Percentiles rank a stretch among this genome's conserved stretches.
These are phyloP conservation scores for Ophion slaviceki DNA, from an alignment of 2,888 invertebrate genomes.

Conservation along the genomic window DNA sequence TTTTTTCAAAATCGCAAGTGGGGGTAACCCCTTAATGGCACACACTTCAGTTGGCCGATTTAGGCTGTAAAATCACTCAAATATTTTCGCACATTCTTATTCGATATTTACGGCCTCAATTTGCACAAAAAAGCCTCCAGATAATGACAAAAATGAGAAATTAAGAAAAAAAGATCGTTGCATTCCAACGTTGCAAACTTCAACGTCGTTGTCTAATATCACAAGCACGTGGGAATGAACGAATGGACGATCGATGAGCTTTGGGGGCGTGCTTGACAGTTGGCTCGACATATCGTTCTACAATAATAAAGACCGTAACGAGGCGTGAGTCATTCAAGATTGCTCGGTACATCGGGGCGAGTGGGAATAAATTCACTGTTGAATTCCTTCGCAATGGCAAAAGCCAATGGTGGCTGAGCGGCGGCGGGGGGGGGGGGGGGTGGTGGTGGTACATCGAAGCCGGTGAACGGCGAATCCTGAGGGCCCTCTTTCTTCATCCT, in stretches of 20 bases:
- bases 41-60: no score
- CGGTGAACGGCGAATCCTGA: slow-evolving; percentile 48
- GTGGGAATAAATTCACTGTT: slow-evolving; percentile 27
- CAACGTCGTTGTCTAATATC: background rate
- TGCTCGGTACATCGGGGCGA: slow-evolving; percentile 31
- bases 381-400: slow-evolving; percentile 38
- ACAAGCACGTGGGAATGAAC: slow-evolving; percentile 7
- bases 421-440: slow-evolving; percentile 17
- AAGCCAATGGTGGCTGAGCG: slow-evolving; percentile 9
- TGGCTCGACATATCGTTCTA: slow-evolving; percentile 7
- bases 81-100: no score
- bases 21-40: no score
- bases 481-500: slow-evolving; percentile 33
- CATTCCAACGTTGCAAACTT: no score
- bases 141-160: no score
- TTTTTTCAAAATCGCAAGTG: no score
- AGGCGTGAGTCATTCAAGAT: slow-evolving; percentile 61
- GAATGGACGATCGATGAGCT: slow-evolving; percentile 43
- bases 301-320: slow-evolving; percentile 34
- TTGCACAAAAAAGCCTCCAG: no score
- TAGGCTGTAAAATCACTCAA: no score
- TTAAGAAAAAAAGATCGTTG: no score
- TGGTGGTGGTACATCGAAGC: slow-evolving; percentile 40
- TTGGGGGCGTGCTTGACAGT: slow-evolving; percentile 58
- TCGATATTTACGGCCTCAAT: no score